These are phyloP conservation scores for Upupa epops DNA, from an alignment of 2,113 vertebrate species.

Conservation along the genomic window DNA sequence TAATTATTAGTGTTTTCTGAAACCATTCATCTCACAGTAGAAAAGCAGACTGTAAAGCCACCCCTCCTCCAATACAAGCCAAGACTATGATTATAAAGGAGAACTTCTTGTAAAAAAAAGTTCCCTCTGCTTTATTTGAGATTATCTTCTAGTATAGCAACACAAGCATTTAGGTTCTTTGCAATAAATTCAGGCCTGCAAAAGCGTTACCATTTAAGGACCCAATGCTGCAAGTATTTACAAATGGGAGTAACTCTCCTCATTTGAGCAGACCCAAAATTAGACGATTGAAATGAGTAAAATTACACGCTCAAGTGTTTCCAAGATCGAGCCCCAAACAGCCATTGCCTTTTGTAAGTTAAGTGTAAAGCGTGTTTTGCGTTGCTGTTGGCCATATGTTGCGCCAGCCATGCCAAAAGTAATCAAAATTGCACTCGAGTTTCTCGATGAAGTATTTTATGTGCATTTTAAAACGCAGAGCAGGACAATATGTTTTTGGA, in stretches of 20 bases:
- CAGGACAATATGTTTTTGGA: slow-evolving; percentile 50
- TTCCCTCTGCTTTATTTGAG: background rate
- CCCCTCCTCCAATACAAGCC: background rate
- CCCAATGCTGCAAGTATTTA: slow-evolving; percentile 19
- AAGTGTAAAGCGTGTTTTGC: slow-evolving; percentile 28
- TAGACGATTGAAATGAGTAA: slow-evolving; percentile 38
- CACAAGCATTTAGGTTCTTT: background rate
- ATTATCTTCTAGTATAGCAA: background rate
- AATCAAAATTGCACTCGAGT: slow-evolving; percentile 67
- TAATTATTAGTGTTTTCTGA: background rate
- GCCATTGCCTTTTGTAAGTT: slow-evolving; percentile 29
- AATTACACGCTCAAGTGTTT: slow-evolving; percentile 28
- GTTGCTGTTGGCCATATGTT: slow-evolving; percentile 69
- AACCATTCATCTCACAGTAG: background rate
- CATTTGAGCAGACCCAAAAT: slow-evolving; percentile 35
- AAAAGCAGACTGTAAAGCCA: slow-evolving; percentile 22
- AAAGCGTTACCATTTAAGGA: slow-evolving; percentile 47
- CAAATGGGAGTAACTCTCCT: slow-evolving; percentile 25
- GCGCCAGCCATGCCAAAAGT: slow-evolving; percentile 64
- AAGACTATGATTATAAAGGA: slow-evolving; percentile 9
- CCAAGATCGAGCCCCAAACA: slow-evolving; percentile 33
- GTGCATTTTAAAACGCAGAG: slow-evolving; percentile 52
- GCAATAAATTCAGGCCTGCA: slow-evolving; percentile 34
- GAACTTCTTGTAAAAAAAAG: background rate
- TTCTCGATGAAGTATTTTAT: slow-evolving; percentile 67